These are phyloP conservation scores for Neodiprion lecontei DNA, from an alignment of 1,140 invertebrate species.

Conservation along the genomic window DNA sequence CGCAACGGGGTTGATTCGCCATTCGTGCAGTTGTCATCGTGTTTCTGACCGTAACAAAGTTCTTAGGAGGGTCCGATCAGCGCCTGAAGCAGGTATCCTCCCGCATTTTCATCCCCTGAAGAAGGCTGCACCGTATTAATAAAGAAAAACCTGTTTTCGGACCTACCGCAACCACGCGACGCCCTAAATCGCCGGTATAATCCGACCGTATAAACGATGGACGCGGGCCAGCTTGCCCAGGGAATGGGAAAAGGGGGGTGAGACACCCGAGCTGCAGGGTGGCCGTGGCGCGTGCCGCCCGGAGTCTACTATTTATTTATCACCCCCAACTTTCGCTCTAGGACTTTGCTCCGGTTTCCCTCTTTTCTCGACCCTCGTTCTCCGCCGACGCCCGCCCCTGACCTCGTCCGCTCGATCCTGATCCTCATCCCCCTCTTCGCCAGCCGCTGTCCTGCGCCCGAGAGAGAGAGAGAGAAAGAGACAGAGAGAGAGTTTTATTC, in stretches of 20 bases:
- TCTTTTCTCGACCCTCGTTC: constrained; percentile 39
- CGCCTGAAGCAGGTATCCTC: too few species aligned
- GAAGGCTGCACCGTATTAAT: too few species aligned
- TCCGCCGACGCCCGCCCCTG: constrained; percentile 8
- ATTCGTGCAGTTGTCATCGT: too few species aligned
- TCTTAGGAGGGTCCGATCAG: too few species aligned
- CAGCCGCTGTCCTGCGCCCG: constrained; percentile 24
- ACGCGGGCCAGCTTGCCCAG: neutral
- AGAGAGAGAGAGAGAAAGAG: constrained; percentile 15
- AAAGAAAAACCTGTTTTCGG: neutral
- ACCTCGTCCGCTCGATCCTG: constrained; percentile 33
- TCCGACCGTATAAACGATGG: neutral
- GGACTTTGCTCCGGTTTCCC: constrained; percentile 41
- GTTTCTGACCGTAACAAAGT: too few species aligned
- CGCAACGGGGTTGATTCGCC: too few species aligned
- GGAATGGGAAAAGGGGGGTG: constrained; percentile 17
- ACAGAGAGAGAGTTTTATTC: constrained; percentile 27
- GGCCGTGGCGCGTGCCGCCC: constrained; percentile 30
- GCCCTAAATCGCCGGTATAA: neutral
- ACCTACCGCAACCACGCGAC: constrained; percentile 1
- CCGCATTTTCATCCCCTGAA: too few species aligned
- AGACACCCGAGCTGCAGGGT: constrained; percentile 34
- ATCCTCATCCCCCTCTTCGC: constrained; percentile 30
- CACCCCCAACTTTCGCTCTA: constrained; percentile 51
- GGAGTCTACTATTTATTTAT: constrained; percentile 62